Evolutionary conservation across 2,797 vertebrate species (phyloP), one percentile per base, ranked within the genome.

Genomic region (Enoplosus armatus): DNA sequence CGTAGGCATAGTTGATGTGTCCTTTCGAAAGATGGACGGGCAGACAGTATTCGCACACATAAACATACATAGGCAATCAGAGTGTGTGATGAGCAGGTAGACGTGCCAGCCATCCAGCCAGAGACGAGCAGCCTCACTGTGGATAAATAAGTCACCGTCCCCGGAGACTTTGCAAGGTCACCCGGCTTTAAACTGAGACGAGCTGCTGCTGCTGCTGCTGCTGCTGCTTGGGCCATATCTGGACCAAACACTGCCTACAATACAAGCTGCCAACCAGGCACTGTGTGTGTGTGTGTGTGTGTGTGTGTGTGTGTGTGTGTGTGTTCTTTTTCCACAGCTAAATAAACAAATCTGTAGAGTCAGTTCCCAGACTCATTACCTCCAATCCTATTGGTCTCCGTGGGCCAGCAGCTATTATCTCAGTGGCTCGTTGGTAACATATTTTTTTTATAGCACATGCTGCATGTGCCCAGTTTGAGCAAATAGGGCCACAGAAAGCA

Each of bases 131-230:
- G 65, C 31, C 58, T 80, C 61, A 45, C 47, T 50, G 61, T 66
- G 69, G 75, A 81, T 80, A 72, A 85, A 85, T 77, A 79, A 84
- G 80, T 86, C 54, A 87, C 82, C 6, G 4, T 79, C 90, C 64
- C 68, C 29, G 41, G 77, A 78, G 76, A 84, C 75, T 65, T 55
- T 55, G 70, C 81, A 89, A 88, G 87, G 90, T 89, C 85, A 89
- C 65, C 31, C n/a, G n/a, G n/a, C n/a, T n/a, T n/a, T n/a, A n/a
- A n/a, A n/a, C n/a, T n/a, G n/a, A n/a, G n/a, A n/a, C n/a, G n/a
- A n/a, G n/a, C 87, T 89, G 85, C 85, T 87, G 68, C 77, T 77
- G 70, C 77, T 60, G n/a, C n/a, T n/a, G n/a, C 87, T 89, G 85
- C 85, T 87, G 68, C 77, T 77, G 70, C 77, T 60, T 35, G 37